A percentile compares a stretch with the other conserved stretches of the same genome.
phyloP scores from a whole-genome alignment of 1,140 invertebrate genomes.

The Sesamia nonagrioides region DNA sequence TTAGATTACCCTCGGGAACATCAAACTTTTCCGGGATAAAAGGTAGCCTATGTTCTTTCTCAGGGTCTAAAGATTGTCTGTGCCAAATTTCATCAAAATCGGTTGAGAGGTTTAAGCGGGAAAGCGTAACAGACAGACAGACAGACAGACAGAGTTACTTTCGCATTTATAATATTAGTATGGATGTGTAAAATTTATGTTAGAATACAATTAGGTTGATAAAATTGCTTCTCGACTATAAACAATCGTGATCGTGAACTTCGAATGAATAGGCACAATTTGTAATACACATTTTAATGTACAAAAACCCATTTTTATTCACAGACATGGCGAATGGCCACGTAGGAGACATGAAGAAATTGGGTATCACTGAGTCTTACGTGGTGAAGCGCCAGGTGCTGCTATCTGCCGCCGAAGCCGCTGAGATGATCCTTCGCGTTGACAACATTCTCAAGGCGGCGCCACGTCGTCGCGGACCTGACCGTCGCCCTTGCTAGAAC shows the following conservation, averaged over 20 bases:
- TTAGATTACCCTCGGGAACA: too few relatives aligned
- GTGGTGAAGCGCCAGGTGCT: constrained; percentile 98
- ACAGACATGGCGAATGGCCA: constrained; percentile 96
- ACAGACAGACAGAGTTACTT: too few relatives aligned
- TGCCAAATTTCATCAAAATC: too few relatives aligned
- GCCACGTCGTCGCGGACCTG: constrained; percentile 95
- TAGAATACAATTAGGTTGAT: too few relatives aligned
- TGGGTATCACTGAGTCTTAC: constrained; percentile 98
- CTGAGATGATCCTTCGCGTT: constrained; percentile 99
- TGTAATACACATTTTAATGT: background rate
- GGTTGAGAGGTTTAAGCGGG: too few relatives aligned
- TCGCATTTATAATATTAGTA: too few relatives aligned
- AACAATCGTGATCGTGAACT: background rate
- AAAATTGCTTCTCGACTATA: too few relatives aligned
- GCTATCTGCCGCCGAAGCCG: constrained; percentile 97
- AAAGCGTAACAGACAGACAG: too few relatives aligned
- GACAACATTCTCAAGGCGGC: constrained; percentile 99
- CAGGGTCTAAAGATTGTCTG: too few relatives aligned
- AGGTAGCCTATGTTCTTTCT: too few relatives aligned
- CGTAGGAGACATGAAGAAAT: constrained; percentile 94
- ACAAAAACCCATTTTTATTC: background rate
- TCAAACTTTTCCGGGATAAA: too few relatives aligned
- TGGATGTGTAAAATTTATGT: too few relatives aligned
- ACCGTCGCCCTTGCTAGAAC: constrained; percentile 94
- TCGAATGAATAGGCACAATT: background rate